Evolutionary conservation across 2,888 invertebrate genomes (phyloP), one percentile per base, ranked within the genome.

Genomic region (Rhamphomyia laevipes): DNA sequence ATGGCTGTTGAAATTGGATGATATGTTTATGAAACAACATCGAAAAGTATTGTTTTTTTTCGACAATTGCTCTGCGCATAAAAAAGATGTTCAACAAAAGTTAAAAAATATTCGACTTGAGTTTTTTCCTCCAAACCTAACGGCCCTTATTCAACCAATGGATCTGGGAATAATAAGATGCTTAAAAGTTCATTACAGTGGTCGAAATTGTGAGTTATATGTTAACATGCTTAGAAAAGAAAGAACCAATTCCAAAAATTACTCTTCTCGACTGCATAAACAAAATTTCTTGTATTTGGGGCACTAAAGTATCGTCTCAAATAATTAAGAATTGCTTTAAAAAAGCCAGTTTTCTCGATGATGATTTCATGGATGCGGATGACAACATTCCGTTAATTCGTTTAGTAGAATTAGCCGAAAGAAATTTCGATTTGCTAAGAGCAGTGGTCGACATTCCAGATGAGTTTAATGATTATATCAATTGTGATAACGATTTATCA

Each of bases 11-110:
- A 42, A 30, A 33, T 17, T 50, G 12, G 23, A 27, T 27, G 23
- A 27, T 27, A 43, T 40, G 37, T 42, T 50, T 31, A 35, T 27
- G 23, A 41, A 18, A 35, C 42, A 50, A 46, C 37, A 50, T 21
- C 38, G 43, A 46, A 50, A 50, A 30, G 37, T 46, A 21, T 43
- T 48, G 42, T 23, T 33, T 23, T 48, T 48, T 27, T 21, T 44
- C 16, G 45, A 46, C 27, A 46, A 15, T 15, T 35, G 35, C n/a
- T 35, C 35, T 13, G 35, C 35, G 13, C 35, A 35, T n/a, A 13
- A 13, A 35, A 35, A 35, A 35, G 13, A 13, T 35, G n/a, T 35
- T 7, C 4, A 35, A 35, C 5, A 13, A 35, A 35, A 35, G n/a
- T 35, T 35, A n/a, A 35, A 13, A n/a, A n/a, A 13, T n/a, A 35